Evolutionary conservation across 2,113 vertebrate genomes (phyloP).

Genomic region (Poeciliopsis occidentalis): DNA sequence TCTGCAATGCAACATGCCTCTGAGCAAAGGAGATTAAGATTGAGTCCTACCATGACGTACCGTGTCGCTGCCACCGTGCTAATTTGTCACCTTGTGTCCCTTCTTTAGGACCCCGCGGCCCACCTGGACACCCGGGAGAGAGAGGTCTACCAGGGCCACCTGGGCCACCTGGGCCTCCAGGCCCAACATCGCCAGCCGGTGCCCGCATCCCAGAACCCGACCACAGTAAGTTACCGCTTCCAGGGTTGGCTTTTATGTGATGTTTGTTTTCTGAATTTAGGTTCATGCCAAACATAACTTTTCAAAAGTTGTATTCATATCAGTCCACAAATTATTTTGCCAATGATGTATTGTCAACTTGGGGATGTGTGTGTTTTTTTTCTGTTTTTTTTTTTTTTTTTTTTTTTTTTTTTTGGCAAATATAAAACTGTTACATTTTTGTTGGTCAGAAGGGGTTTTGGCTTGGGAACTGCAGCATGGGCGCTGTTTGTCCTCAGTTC

Average conservation of each 20-base stretch:
- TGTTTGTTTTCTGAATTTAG: background rate
- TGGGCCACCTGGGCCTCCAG: constrained; percentile 73
- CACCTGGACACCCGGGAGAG: constrained; percentile 86
- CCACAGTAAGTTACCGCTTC: constrained; percentile 63
- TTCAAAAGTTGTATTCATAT: background rate
- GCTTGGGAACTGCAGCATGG: too few relatives aligned
- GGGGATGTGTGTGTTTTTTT: too few relatives aligned
- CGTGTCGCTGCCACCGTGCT: constrained; percentile 15
- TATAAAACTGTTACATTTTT: too few relatives aligned
- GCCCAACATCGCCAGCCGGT: constrained; percentile 68
- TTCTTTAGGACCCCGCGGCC: constrained; percentile 81
- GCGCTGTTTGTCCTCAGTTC: too few relatives aligned
- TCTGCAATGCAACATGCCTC: constrained; percentile 2
- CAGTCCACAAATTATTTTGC: background rate
- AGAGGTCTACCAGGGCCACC: constrained; percentile 86
- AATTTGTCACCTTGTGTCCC: constrained; percentile 29
- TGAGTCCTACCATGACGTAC: background rate
- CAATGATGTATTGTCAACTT: background rate
- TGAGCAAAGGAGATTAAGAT: background rate
- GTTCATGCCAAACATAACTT: background rate
- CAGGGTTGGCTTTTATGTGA: background rate
- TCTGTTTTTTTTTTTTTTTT: too few relatives aligned
- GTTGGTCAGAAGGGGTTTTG: too few relatives aligned
- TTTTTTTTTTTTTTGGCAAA: too few relatives aligned
- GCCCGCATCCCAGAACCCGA: constrained; percentile 66